Conservation (phyloP, 2,797 vertebrate genomes). For the Poeciliopsis infans region DNA sequence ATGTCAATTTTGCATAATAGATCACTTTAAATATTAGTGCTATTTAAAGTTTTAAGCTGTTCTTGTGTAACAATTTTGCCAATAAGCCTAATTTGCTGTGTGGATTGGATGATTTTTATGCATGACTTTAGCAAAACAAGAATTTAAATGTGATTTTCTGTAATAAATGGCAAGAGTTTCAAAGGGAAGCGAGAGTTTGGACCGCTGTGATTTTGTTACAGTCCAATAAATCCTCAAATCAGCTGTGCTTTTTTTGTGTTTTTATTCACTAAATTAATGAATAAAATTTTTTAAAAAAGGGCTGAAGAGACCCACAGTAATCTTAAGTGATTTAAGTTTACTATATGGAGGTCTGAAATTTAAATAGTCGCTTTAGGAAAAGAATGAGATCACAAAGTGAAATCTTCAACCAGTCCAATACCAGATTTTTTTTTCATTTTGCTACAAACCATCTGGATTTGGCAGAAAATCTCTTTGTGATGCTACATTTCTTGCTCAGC, state of each 20-base stretch:
- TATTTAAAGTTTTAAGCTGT: background rate
- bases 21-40: background rate
- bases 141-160: background rate
- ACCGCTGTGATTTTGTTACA: background rate
- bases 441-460: slow-evolving; percentile 20
- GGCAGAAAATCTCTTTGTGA: slow-evolving; percentile 16
- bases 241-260: too few species aligned
- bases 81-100: background rate
- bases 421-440: background rate
- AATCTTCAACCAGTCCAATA: background rate
- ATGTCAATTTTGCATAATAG: too few species aligned
- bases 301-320: background rate
- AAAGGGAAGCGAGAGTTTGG: background rate
- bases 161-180: background rate
- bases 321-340: background rate
- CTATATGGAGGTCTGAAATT: background rate
- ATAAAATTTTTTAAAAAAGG: background rate
- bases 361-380: background rate
- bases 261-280: background rate
- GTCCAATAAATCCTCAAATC: background rate
- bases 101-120: background rate
- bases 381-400: background rate
- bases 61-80: background rate
- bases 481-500: slow-evolving; percentile 49
- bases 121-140: background rate